Base-by-base conservation (phyloP, 2,797 vertebrate species). In the Hyperoplus lanceolatus region DNA sequence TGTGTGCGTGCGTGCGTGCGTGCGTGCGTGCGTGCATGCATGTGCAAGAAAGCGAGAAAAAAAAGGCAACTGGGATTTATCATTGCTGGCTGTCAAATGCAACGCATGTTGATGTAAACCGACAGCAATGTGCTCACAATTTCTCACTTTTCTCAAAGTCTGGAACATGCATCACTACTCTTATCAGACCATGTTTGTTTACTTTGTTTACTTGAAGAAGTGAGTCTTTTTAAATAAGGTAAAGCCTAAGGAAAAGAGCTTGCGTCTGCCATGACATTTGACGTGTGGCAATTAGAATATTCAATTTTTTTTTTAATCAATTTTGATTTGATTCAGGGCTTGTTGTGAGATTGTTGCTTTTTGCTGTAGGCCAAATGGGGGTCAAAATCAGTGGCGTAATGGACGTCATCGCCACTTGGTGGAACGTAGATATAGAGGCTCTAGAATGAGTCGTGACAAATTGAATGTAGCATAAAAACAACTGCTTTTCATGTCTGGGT, bases 401-500 rank as follows among this genome's bases (percentile, higher is more conserved):
- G 45, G 51, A 84, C 21, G 15, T 82, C 55, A 74, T 53, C 70
- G 41, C 5, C 77, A 73, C 66, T 69, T 81, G 70, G 67, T 48
- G 43, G 8, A 59, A 80, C n/a, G 2, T 11, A 63, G 83, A 87
- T 73, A 77, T 73, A 76, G 48, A 21, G 62, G 49, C 43, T 79
- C 71, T 86, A 53, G 84, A 87, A 85, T 89, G 70, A 84, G 63
- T 66, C 46, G 18, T 64, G 69, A 85, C 68, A 76, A 80, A 82
- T 59, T 77, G 61, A 58, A 75, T 72, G 55, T 70, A 63, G 38
- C 64, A 67, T 81, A 43, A 54, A 49, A 83, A 82, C 56, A 42
- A 68, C 53, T 66, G 51, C 55, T 66, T 29, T 29, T 29, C 29
- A 29, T 29, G 29, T n/a, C 49, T 9, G 38, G 29, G 38, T 61